These are phyloP conservation scores for Tetramorium simillimum DNA, from an alignment of 1,140 invertebrate species.

Conservation along the genomic window DNA sequence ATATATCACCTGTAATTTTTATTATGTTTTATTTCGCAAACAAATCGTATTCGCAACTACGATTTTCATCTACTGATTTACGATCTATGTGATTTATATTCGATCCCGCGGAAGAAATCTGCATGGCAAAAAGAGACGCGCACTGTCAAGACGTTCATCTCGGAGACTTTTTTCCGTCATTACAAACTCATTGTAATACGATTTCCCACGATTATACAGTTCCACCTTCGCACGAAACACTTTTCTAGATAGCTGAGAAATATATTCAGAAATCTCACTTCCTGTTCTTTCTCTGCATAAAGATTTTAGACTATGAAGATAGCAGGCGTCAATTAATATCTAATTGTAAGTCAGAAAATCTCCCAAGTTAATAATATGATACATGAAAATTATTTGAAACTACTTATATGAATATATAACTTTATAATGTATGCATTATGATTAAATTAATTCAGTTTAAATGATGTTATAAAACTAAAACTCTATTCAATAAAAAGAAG, in stretches of 20 bases:
- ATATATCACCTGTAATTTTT: not conserved
- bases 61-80: slow-evolving; percentile 12
- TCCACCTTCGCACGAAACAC: slow-evolving; percentile 45
- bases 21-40: not conserved
- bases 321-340: not conserved
- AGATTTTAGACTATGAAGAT: not conserved
- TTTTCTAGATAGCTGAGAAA: slow-evolving; percentile 37
- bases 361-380: not conserved
- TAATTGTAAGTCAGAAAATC: not conserved
- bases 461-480: not conserved
- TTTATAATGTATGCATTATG: not conserved
- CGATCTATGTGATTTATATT: not conserved
- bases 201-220: slow-evolving; percentile 45
- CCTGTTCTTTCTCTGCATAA: slow-evolving; percentile 13
- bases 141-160: not conserved
- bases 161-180: not conserved
- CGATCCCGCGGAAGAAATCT: not conserved
- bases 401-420: not conserved
- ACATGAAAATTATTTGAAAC: not conserved
- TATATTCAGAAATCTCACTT: slow-evolving; percentile 17
- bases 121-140: not conserved
- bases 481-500: not conserved
- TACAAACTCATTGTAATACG: slow-evolving; percentile 23
- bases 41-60: not conserved
- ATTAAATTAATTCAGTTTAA: not conserved